These are phyloP conservation scores for Willowsia nigromaculata DNA, from an alignment of 2,888 invertebrate genomes.

Conservation along the genomic window DNA sequence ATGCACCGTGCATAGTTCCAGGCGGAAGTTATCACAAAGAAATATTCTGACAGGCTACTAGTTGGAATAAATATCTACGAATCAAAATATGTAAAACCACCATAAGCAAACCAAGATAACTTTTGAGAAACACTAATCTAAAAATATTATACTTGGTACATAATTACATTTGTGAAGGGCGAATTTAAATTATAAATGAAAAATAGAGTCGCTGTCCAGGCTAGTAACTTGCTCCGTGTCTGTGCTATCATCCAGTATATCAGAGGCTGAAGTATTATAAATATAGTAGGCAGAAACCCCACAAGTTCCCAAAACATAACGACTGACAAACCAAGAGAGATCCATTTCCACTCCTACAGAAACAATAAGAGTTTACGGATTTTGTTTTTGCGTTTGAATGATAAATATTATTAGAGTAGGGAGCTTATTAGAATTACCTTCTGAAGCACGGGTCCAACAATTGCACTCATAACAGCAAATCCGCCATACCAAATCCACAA, in stretches of 20 bases:
- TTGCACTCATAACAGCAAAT: constrained; percentile 51
- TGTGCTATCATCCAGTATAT: constrained; percentile 82
- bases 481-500: constrained; percentile 69
- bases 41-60: constrained; percentile 67
- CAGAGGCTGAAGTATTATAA: constrained; percentile 83
- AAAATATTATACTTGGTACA: constrained; percentile 1
- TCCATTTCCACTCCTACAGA: constrained; percentile 51
- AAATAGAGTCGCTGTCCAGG: constrained; percentile 83
- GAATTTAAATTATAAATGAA: constrained; percentile 83
- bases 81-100: background rate
- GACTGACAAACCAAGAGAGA: constrained; percentile 80
- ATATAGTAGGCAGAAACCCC: constrained; percentile 82
- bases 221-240: constrained; percentile 81
- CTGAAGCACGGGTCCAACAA: background rate
- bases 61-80: constrained; percentile 49
- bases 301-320: constrained; percentile 82
- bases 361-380: background rate
- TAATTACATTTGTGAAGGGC: constrained; percentile 77
- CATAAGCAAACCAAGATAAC: too few relatives aligned
- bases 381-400: too few relatives aligned
- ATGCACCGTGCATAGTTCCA: constrained; percentile 84
- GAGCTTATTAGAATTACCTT: too few relatives aligned
- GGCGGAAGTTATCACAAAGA: constrained; percentile 87
- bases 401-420: too few relatives aligned
- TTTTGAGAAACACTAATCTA: too few relatives aligned